Evolutionary conservation across 2,797 vertebrate species (phyloP).

Genomic region (Thaleichthys pacificus): DNA sequence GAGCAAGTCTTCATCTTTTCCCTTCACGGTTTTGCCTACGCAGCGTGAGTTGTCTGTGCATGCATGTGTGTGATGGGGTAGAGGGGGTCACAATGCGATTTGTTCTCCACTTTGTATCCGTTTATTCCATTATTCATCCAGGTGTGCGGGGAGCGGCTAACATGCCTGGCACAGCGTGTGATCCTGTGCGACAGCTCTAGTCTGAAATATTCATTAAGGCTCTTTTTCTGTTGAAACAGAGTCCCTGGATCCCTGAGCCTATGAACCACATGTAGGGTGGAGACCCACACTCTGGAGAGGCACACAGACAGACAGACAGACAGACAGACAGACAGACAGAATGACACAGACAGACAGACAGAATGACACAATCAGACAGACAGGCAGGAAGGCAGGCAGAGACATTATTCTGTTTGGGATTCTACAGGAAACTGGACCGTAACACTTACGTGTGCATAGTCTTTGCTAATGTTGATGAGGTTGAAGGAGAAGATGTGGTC

Average conservation of each 20-base stretch:
- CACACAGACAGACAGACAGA: neutral
- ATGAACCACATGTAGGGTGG: constrained; percentile 24
- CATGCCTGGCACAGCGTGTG: constrained; percentile 66
- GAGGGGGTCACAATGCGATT: constrained; percentile 62
- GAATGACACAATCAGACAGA: constrained; percentile 25
- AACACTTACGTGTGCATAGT: constrained; percentile 86
- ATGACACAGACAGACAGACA: constrained; percentile 25
- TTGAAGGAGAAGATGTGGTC: constrained; percentile 98
- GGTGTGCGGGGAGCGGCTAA: constrained; percentile 68
- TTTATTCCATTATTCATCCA: constrained; percentile 79
- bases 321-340: constrained; percentile 24
- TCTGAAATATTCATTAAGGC: constrained; percentile 75
- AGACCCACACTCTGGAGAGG: neutral
- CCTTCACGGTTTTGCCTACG: neutral
- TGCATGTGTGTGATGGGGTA: constrained; percentile 12
- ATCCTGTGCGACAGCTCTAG: constrained; percentile 65
- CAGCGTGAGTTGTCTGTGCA: constrained; percentile 27
- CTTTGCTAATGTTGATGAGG: constrained; percentile 92
- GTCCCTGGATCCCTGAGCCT: constrained; percentile 56
- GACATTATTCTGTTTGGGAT: neutral
- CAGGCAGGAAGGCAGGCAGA: constrained; percentile 18
- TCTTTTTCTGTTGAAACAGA: constrained; percentile 67
- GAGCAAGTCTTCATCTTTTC: constrained; percentile 2
- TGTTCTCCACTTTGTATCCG: constrained; percentile 75
- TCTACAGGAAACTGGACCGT: neutral